Conservation (phyloP, 2,888 invertebrate genomes). For the Macrosiphum euphorbiae region DNA sequence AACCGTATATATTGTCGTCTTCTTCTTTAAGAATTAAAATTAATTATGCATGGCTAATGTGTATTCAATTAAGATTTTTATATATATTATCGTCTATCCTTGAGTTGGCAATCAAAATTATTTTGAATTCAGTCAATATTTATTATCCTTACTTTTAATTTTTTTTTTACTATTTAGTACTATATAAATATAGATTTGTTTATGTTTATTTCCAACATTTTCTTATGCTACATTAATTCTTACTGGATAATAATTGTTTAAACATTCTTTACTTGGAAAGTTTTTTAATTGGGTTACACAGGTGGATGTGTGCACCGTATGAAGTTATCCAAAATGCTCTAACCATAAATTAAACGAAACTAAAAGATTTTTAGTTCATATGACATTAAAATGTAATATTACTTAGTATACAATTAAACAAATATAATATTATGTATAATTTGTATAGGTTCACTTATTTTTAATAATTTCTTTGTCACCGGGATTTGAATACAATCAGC, state of each 20-base stretch:
- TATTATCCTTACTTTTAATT: neutral
- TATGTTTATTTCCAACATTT: neutral
- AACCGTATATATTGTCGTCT: neutral
- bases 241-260: neutral
- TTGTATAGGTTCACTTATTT: neutral
- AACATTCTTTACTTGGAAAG: conserved; percentile 17
- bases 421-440: too few species aligned
- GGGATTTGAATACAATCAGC: neutral
- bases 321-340: neutral
- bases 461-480: neutral
- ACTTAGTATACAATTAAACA: neutral
- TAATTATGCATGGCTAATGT: neutral
- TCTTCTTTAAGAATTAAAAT: neutral
- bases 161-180: neutral
- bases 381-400: neutral
- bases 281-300: conserved; percentile 27
- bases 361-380: conserved; percentile 14
- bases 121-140: neutral
- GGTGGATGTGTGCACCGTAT: neutral
- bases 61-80: neutral
- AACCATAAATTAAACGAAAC: conserved; percentile 22
- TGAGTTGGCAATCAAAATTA: neutral
- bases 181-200: too few species aligned
- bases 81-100: neutral
- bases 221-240: neutral